Evolutionary conservation across 23 tunicate genomes (phyloP).

Genomic region (Clavelina lepadiformis): DNA sequence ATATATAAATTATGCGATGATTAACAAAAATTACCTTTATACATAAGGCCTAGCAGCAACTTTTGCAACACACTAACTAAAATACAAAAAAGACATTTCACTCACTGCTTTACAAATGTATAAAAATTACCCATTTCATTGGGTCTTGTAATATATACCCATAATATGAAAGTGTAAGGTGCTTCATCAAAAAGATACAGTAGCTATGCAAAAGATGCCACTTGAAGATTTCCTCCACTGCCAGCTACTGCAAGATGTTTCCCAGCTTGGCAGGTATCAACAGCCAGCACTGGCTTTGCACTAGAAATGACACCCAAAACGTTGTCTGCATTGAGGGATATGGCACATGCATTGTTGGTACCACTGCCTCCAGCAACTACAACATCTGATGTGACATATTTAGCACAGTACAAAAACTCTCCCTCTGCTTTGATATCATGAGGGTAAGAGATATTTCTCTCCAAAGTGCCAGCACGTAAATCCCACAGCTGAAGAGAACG

Average conservation of each 20-base stretch:
- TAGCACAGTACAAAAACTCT: conserved; percentile 70
- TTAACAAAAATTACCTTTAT: too few species aligned
- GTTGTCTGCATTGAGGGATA: conserved; percentile 16
- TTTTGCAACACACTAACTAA: too few species aligned
- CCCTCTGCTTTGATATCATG: conserved; percentile 52
- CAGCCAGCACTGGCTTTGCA: conserved; percentile 33
- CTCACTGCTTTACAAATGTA: too few species aligned
- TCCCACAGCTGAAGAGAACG: conserved; percentile 79
- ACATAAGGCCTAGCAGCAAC: too few species aligned
- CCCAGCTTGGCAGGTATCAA: conserved; percentile 37
- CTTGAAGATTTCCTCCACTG: conserved; percentile 42
- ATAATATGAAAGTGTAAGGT: too few species aligned
- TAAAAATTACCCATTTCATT: too few species aligned
- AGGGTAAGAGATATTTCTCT: conserved; percentile 29
- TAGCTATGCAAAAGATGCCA: conserved; percentile 23
- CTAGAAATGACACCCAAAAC: conserved; percentile 16
- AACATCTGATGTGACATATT: conserved; percentile 24
- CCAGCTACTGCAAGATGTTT: conserved; percentile 37
- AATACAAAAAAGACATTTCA: too few species aligned
- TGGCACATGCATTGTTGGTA: conserved; percentile 54
- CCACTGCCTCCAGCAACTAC: conserved; percentile 92
- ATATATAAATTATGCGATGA: too few species aligned
- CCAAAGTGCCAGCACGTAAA: conserved; percentile 33
- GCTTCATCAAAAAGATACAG: too few species aligned
- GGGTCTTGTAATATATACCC: too few species aligned